These are phyloP conservation scores for Cerceris ruficornis DNA, from an alignment of 2,888 invertebrate genomes.

Conservation along the genomic window DNA sequence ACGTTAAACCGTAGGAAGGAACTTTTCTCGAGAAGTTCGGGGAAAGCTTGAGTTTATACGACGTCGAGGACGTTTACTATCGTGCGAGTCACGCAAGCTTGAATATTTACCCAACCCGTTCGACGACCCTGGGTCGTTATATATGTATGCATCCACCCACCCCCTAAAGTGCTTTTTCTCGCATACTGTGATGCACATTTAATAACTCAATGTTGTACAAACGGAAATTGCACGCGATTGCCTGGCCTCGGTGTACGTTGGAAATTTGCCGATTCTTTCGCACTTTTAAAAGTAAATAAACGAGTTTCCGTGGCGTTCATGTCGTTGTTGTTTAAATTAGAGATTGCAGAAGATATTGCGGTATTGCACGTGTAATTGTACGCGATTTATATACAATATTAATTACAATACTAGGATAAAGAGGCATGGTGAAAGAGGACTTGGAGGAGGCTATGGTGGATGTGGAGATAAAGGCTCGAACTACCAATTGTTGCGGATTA, in stretches of 20 bases:
- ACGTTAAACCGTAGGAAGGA: constrained; percentile 7
- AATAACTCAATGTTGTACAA: neutral
- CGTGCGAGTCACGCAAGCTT: constrained; percentile 24
- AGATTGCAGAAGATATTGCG: too few species aligned
- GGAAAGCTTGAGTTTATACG: constrained; percentile 34
- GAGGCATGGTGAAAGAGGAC: too few species aligned
- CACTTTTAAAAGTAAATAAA: neutral
- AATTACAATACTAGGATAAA: too few species aligned
- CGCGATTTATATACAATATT: too few species aligned
- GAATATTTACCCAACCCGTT: constrained; percentile 22
- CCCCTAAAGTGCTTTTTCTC: neutral
- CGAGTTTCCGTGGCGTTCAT: too few species aligned
- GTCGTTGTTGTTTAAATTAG: too few species aligned
- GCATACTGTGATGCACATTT: neutral
- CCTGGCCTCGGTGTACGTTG: neutral
- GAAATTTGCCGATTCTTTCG: neutral
- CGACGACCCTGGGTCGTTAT: constrained; percentile 1
- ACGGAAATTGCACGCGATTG: neutral
- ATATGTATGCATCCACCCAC: constrained; percentile 16
- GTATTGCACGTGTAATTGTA: too few species aligned
- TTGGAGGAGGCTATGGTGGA: too few species aligned
- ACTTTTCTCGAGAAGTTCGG: constrained; percentile 8
- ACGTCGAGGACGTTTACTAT: constrained; percentile 36
- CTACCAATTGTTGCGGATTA: too few species aligned
- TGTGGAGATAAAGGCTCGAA: too few species aligned